Evolutionary conservation across 2,797 vertebrate species (phyloP).

Genomic region (Cetoscarus ocellatus): DNA sequence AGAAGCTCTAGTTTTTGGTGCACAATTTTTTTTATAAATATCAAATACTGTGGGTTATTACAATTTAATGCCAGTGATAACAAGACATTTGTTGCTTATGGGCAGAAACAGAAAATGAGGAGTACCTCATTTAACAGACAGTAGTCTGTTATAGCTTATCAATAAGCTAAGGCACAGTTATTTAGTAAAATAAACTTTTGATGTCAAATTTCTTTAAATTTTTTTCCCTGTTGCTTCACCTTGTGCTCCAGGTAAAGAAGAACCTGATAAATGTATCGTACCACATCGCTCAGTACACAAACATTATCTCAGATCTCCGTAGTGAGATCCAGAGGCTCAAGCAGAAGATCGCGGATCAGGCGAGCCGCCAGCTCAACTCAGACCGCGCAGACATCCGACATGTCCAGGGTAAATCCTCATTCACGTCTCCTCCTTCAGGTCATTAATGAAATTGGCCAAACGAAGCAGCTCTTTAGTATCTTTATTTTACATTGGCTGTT

Average conservation of each 20-base stretch:
- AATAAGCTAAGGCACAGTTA: no score
- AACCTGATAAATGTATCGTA: slow-evolving; percentile 90
- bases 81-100: no score
- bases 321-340: slow-evolving; percentile 90
- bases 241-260: slow-evolving; percentile 87
- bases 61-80: no score
- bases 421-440: neutral
- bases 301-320: slow-evolving; percentile 89
- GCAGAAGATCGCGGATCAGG: slow-evolving; percentile 86
- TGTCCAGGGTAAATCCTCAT: slow-evolving; percentile 84
- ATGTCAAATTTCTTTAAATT: neutral
- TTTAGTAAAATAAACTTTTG: no score
- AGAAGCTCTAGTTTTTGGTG: no score
- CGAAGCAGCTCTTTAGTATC: neutral
- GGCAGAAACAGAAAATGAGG: no score
- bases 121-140: no score
- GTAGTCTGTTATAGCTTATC: no score
- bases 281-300: slow-evolving; percentile 92
- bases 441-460: neutral
- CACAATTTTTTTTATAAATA: no score
- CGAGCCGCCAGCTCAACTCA: slow-evolving; percentile 70
- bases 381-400: slow-evolving; percentile 83
- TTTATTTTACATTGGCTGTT: no score
- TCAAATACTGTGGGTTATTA: no score
- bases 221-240: neutral